phyloP scores from a whole-genome alignment of 2,888 invertebrate genomes.

The Alitta virens region DNA sequence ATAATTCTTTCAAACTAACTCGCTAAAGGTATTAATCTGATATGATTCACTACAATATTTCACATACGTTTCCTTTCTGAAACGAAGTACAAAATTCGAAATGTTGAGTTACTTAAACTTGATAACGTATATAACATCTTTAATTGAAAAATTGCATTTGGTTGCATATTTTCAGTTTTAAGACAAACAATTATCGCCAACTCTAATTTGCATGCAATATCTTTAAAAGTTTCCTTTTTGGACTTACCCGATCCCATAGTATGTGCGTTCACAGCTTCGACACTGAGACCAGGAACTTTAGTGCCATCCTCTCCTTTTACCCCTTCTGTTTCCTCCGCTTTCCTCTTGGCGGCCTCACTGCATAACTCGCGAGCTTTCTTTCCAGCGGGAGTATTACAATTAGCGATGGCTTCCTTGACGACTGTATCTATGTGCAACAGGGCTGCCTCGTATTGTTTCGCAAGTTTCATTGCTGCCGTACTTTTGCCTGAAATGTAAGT shows the following conservation, averaged over 20 bases:
- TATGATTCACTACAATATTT: too few relatives aligned
- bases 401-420: slow-evolving; percentile 55
- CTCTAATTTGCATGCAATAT: too few relatives aligned
- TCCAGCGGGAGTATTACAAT: slow-evolving; percentile 51
- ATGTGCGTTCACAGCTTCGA: slow-evolving; percentile 55
- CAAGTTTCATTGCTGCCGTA: slow-evolving; percentile 44
- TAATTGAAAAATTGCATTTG: too few relatives aligned
- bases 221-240: too few relatives aligned
- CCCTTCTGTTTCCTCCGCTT: slow-evolving; percentile 39
- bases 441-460: slow-evolving; percentile 53
- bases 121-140: too few relatives aligned
- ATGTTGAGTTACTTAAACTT: too few relatives aligned
- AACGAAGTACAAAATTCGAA: too few relatives aligned
- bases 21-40: too few relatives aligned
- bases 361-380: slow-evolving; percentile 52
- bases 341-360: slow-evolving; percentile 48
- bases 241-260: slow-evolving; percentile 36
- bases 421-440: slow-evolving; percentile 53
- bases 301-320: slow-evolving; percentile 45
- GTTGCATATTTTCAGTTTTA: too few relatives aligned
- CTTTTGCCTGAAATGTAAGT: slow-evolving; percentile 46
- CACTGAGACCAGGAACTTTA: slow-evolving; percentile 45
- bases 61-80: too few relatives aligned
- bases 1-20: too few relatives aligned
- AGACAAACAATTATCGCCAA: too few relatives aligned